Evolutionary conservation across 2,113 vertebrate species (phyloP).

Genomic region (Pteronura brasiliensis): DNA sequence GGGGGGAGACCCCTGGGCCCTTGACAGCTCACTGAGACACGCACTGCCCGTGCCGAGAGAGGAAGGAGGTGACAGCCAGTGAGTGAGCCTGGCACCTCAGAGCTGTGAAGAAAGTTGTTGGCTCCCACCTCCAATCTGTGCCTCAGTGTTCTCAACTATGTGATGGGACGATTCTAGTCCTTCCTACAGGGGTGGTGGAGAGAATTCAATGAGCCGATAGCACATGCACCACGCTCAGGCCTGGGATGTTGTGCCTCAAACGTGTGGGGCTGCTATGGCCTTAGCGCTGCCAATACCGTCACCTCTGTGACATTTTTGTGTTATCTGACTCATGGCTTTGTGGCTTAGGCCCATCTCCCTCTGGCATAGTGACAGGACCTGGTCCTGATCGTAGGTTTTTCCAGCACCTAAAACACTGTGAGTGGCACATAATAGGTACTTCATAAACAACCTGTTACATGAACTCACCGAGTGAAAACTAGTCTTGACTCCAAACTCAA

Average conservation of each 20-base stretch:
- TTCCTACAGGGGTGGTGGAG: background rate
- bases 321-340: rapidly evolving
- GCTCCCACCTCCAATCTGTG: background rate
- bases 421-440: background rate
- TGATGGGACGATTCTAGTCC: rapidly evolving
- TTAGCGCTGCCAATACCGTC: rapidly evolving
- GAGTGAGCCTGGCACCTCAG: rapidly evolving
- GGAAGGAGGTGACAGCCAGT: rapidly evolving
- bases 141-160: background rate
- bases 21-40: background rate
- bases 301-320: rapidly evolving
- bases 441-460: background rate
- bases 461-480: background rate
- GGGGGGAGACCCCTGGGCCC: background rate
- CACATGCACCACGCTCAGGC: background rate
- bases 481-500: background rate
- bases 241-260: background rate
- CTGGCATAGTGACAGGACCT: too few relatives aligned
- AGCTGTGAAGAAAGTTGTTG: background rate
- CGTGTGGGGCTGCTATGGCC: background rate
- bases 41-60: background rate
- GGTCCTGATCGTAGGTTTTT: background rate
- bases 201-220: background rate
- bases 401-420: background rate
- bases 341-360: background rate